These are phyloP conservation scores for Festucalex cinctus DNA, from an alignment of 2,113 vertebrate genomes.

Conservation along the genomic window DNA sequence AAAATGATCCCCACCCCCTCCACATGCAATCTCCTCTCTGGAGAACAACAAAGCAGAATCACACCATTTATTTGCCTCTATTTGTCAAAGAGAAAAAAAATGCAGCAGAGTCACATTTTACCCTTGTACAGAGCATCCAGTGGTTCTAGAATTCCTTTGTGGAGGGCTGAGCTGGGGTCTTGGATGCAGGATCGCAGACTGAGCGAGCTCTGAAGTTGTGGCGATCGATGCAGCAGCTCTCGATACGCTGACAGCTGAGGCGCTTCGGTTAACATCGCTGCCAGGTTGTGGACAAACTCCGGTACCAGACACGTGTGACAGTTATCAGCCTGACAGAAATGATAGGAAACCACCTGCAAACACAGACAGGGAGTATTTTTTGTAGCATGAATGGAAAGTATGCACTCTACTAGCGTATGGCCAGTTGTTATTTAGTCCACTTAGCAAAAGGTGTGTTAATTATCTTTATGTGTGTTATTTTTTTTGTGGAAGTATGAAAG, in stretches of 20 bases:
- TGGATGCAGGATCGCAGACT: conserved; percentile 94
- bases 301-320: conserved; percentile 97
- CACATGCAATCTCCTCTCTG: conserved; percentile 88
- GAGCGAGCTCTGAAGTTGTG: conserved; percentile 90
- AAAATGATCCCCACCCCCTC: conserved; percentile 91
- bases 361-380: background rate
- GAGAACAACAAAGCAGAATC: background rate
- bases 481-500: background rate
- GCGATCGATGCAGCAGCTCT: conserved; percentile 87
- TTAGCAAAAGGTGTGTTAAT: background rate
- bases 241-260: conserved; percentile 86
- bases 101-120: conserved; percentile 32
- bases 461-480: background rate
- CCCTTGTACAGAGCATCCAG: conserved; percentile 88
- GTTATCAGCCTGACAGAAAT: conserved; percentile 97
- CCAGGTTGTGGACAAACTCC: conserved; percentile 96
- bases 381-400: too few relatives aligned
- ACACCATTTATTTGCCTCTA: background rate
- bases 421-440: background rate
- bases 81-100: background rate
- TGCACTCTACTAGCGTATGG: too few relatives aligned
- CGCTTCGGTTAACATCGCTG: conserved; percentile 86
- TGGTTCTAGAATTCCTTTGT: conserved; percentile 88
- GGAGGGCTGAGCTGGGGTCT: conserved; percentile 87
- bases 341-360: conserved; percentile 90